Conservation (phyloP, 1,140 invertebrate genomes). For the Procambarus clarkii region DNA sequence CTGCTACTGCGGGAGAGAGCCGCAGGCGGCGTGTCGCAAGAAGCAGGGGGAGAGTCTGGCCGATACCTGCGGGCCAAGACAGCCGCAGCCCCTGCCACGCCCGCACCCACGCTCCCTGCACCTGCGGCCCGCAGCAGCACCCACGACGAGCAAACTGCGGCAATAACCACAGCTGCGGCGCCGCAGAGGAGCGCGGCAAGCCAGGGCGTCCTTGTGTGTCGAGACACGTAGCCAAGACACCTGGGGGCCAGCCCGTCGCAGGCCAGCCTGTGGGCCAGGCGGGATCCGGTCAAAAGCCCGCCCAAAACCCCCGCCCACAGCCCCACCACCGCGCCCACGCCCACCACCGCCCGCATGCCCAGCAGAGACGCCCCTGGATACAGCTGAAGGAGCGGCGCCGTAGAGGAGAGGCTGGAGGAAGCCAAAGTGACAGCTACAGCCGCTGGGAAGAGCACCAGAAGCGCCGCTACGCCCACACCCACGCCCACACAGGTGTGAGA, state of each 20-base stretch:
- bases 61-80: slow-evolving; percentile 53
- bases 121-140: slow-evolving; percentile 47
- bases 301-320: slow-evolving; percentile 53
- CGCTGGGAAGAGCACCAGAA: slow-evolving; percentile 45
- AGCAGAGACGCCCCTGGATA: slow-evolving; percentile 51
- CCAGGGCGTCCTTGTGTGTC: slow-evolving; percentile 49
- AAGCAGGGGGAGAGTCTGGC: not conserved
- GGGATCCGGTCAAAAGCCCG: slow-evolving; percentile 36
- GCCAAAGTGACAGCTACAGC: slow-evolving; percentile 44
- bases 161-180: slow-evolving; percentile 22
- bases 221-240: slow-evolving; percentile 8
- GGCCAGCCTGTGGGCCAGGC: slow-evolving; percentile 39
- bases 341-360: slow-evolving; percentile 56
- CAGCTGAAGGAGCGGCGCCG: slow-evolving; percentile 39
- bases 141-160: slow-evolving; percentile 45
- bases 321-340: slow-evolving; percentile 52
- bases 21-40: not conserved
- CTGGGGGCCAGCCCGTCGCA: slow-evolving; percentile 49
- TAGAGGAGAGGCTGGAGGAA: slow-evolving; percentile 7
- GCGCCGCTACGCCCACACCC: slow-evolving; percentile 43
- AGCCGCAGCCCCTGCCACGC: slow-evolving; percentile 51
- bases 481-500: slow-evolving; percentile 18
- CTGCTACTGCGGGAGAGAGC: slow-evolving; percentile 20
- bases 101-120: slow-evolving; percentile 47
- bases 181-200: slow-evolving; percentile 46